Evolutionary conservation across 2,888 invertebrate genomes (phyloP), one percentile per base, ranked within the genome.

Genomic region (Drosophila demipolita): DNA sequence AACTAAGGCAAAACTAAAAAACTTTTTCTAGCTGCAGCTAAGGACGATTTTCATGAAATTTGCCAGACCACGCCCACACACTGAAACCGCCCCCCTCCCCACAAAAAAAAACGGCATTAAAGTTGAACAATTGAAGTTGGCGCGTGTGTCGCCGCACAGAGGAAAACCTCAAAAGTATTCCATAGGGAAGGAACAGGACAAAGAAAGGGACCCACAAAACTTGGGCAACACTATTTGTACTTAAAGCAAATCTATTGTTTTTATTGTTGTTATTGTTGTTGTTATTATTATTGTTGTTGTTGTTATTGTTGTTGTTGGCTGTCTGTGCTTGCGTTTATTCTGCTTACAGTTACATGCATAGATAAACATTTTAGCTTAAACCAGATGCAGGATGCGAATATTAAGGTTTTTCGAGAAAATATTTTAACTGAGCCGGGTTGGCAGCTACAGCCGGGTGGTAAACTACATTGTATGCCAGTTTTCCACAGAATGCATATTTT

Each of bases 181-280:
- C 52, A 52, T 32, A 26, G 32, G 57, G 50, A 54, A 45, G 15
- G 23, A 11, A 42, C 23, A 15, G 48, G 52, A n/a, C 8, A 12
- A 33, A 17, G 49, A 36, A 49, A 15, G 38, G 33, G 53, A 54
- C 29, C 17, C 53, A 54, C 42, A 59, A 54, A 61, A 63, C 70
- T 62, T 55, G 40, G 66, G 75, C 75, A 65, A 65, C 69, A 82
- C 75, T 72, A 82, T 89, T 89, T 89, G 83, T 86, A 87, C 85
- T 78, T 82, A 87, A 87, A 78, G 78, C 75, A 83, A 83, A 86
- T 88, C 86, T 79, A 86, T 86, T 86, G 74, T 79, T 58, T 73
- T 73, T 78, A 74, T 73, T 70, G 60, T 71, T 79, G 32, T 78
- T 75, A 66, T 70, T 66, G 62, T 66, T 49, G 29, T 26, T 26